phyloP scores from a whole-genome alignment of 2,113 vertebrate species.

The Cricetomys ansorgei region DNA sequence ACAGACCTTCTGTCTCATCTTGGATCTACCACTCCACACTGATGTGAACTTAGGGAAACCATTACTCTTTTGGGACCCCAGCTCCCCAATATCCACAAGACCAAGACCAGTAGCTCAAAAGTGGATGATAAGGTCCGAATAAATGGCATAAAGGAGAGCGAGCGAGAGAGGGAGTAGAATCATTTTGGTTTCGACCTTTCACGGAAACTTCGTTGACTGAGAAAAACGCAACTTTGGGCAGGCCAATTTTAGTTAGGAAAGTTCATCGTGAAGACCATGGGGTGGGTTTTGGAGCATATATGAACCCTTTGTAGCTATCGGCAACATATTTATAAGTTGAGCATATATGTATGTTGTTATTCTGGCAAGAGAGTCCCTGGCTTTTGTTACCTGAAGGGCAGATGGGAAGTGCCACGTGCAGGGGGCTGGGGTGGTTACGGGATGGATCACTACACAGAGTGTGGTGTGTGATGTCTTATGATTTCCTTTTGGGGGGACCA shows the following conservation, averaged over 20 bases:
- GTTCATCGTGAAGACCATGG: not conserved
- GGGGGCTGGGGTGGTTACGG: too few relatives aligned
- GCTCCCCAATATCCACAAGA: not conserved
- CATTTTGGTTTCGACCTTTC: not conserved
- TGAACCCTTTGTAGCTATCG: not conserved
- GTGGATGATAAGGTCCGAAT: not conserved
- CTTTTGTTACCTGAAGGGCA: not conserved
- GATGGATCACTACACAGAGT: too few relatives aligned
- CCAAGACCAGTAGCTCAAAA: not conserved
- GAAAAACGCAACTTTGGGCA: not conserved
- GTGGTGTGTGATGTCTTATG: too few relatives aligned
- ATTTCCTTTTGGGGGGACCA: too few relatives aligned
- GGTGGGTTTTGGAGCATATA: not conserved
- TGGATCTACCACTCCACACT: not conserved
- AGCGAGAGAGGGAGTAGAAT: not conserved
- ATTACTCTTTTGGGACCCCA: not conserved
- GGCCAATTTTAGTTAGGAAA: not conserved
- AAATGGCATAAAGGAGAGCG: not conserved
- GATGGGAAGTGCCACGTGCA: not conserved
- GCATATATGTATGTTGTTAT: not conserved
- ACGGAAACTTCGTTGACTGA: not conserved
- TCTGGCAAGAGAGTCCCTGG: not conserved
- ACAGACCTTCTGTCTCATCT: not conserved
- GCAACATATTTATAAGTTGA: not conserved
- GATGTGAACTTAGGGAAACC: not conserved